Evolutionary conservation across 1,140 invertebrate species (phyloP).

Genomic region (Thaumatotibia leucotreta): DNA sequence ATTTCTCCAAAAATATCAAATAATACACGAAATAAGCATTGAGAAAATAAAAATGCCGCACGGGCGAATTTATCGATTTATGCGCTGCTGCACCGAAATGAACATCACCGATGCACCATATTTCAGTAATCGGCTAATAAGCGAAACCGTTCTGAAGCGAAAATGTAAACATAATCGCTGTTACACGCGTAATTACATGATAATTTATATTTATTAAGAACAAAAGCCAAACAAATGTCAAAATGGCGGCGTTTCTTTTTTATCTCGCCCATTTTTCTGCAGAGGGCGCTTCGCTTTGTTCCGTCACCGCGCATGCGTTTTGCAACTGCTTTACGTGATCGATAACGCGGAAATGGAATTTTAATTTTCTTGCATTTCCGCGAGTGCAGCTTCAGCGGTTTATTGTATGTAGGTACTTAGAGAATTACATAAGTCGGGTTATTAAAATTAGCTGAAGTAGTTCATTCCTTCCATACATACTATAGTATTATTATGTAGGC

Average conservation of each 20-base stretch:
- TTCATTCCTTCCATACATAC: not conserved
- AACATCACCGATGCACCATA: constrained; percentile 37
- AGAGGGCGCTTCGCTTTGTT: constrained; percentile 45
- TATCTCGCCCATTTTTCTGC: constrained; percentile 27
- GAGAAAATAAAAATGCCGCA: constrained; percentile 70
- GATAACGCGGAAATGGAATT: constrained; percentile 26
- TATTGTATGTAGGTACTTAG: too few relatives aligned
- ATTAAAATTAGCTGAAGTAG: not conserved
- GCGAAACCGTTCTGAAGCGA: constrained; percentile 29
- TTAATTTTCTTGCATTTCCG: constrained; percentile 13
- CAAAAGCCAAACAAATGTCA: constrained; percentile 75
- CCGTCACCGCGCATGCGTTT: constrained; percentile 55
- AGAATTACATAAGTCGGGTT: not conserved
- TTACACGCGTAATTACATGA: constrained; percentile 50
- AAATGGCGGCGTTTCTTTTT: constrained; percentile 68
- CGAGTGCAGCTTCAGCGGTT: not conserved
- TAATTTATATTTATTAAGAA: constrained; percentile 51
- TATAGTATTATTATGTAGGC: too few relatives aligned
- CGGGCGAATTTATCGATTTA: constrained; percentile 62
- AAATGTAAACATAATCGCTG: constrained; percentile 32
- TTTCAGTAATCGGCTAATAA: constrained; percentile 31
- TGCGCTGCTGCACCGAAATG: constrained; percentile 41
- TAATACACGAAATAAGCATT: constrained; percentile 29
- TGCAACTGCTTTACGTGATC: constrained; percentile 32
- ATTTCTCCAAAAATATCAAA: constrained; percentile 27